A percentile compares a stretch with the other conserved stretches of the same genome.
These are phyloP conservation scores for Oegoconia quadripuncta DNA, from an alignment of 2,888 invertebrate genomes.

Conservation along the genomic window DNA sequence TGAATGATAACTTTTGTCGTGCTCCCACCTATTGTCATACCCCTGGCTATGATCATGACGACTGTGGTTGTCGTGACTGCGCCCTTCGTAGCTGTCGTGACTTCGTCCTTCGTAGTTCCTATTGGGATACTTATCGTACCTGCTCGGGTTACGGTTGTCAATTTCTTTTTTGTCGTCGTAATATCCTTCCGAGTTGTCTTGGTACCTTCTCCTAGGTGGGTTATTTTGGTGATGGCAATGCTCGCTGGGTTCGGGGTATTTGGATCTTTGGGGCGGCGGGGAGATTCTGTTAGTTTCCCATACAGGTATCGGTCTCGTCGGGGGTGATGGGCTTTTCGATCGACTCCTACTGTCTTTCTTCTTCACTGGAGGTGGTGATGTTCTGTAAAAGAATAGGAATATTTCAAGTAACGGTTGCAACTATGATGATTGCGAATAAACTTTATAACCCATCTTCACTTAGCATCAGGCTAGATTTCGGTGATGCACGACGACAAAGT, in stretches of 20 bases:
- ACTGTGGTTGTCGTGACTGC: constrained; percentile 17
- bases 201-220: constrained; percentile 26
- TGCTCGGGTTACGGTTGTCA: constrained; percentile 25
- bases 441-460: no score
- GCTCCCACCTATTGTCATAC: constrained; percentile 37
- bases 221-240: constrained; percentile 25
- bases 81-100: constrained; percentile 16
- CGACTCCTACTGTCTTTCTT: constrained; percentile 38
- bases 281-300: constrained; percentile 44
- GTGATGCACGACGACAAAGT: no score
- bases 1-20: constrained; percentile 21
- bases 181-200: constrained; percentile 24
- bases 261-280: constrained; percentile 25
- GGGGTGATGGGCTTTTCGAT: constrained; percentile 50
- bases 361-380: constrained; percentile 44
- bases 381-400: constrained; percentile 32
- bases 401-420: no score
- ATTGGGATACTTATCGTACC: constrained; percentile 35
- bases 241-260: constrained; percentile 30
- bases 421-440: no score
- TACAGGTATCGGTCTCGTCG: constrained; percentile 41
- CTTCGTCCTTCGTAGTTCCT: constrained; percentile 19
- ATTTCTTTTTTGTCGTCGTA: constrained; percentile 28
- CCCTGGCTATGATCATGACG: constrained; percentile 20
- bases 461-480: no score